Evolutionary conservation across 2,888 invertebrate genomes (phyloP), one percentile per base, ranked within the genome.

Genomic region (Apamea crenata): DNA sequence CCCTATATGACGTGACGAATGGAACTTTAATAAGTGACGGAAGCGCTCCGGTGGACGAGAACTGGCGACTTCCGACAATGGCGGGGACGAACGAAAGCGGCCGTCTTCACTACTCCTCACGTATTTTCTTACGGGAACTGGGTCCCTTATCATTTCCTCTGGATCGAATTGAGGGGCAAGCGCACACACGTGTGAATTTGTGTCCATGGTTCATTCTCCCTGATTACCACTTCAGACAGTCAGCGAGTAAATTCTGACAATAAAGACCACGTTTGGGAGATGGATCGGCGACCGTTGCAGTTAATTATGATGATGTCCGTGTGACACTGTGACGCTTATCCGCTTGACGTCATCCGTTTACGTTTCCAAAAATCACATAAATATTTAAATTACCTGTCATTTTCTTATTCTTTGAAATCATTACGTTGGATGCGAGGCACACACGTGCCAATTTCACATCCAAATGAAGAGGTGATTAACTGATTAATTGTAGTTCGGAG

Each of bases 21-120:
- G 83, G 88, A 85, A 89, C 86, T 90, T 86, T 87, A 89, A 91
- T 91, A 88, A 87, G 83, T 88, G 86, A 77, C 90, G 91, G 89
- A 91, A 89, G 82, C 88, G 85, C 74, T 80, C 59, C 77, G 81
- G 86, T 83, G 82, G 80, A 82, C 85, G 83, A 84, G 87, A 91
- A 91, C 87, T 89, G 87, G 84, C 77, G 78, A 86, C 89, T 91
- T 91, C 91, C 91, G 88, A 90, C 86, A 78, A 75, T 81, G 77
- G 77, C 81, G 76, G 84, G 84, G 81, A 78, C 83, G 83, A 82
- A 82, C 80, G 84, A 86, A 83, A 85, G 82, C 75, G 71, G 66
- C 66, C 66, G 88, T 81, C 88, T 88, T 80, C 71, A 71, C 70
- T 76, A 67, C 80, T 66, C n/a, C 29, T 77, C 36, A 66, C 59